Evolutionary conservation across 2,888 invertebrate genomes (phyloP).

Genomic region (Dasypogon diadema): DNA sequence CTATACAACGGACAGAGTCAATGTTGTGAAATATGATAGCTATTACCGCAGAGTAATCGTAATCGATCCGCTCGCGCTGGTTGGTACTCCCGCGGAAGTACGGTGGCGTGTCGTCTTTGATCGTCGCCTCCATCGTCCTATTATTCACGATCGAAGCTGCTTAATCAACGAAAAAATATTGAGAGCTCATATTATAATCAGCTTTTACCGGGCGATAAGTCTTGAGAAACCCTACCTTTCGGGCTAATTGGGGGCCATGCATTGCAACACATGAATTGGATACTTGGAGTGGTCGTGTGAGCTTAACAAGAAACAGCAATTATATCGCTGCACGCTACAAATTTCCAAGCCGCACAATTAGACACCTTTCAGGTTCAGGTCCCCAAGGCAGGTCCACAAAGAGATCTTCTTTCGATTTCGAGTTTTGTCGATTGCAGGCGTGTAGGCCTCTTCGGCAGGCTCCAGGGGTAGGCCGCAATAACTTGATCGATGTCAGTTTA

Average conservation of each 20-base stretch:
- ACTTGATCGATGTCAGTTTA: slow-evolving; percentile 49
- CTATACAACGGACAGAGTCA: too few species aligned
- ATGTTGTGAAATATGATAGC: slow-evolving; percentile 25
- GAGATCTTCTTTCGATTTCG: neutral
- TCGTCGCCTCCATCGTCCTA: neutral
- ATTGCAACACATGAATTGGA: neutral
- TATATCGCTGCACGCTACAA: slow-evolving; percentile 36
- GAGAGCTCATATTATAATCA: neutral
- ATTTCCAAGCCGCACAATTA: slow-evolving; percentile 41
- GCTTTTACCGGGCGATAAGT: slow-evolving; percentile 7
- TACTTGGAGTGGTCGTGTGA: neutral
- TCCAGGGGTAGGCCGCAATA: neutral
- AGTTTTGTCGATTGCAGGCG: neutral
- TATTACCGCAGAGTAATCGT: neutral
- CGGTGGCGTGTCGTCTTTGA: neutral
- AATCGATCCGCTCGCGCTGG: too few species aligned
- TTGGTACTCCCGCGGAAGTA: neutral
- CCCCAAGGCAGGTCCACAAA: neutral
- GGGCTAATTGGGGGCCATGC: slow-evolving; percentile 14
- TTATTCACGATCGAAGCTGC: neutral
- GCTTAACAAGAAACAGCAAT: slow-evolving; percentile 44
- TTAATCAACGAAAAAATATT: neutral
- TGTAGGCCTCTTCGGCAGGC: neutral
- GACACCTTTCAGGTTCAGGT: slow-evolving; percentile 9
- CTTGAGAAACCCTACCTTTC: slow-evolving; percentile 23